A percentile compares a stretch with the other conserved stretches of the same genome.
Evolutionary conservation across 2,888 invertebrate species (phyloP).

Genomic region (Isotomurus palustris): DNA sequence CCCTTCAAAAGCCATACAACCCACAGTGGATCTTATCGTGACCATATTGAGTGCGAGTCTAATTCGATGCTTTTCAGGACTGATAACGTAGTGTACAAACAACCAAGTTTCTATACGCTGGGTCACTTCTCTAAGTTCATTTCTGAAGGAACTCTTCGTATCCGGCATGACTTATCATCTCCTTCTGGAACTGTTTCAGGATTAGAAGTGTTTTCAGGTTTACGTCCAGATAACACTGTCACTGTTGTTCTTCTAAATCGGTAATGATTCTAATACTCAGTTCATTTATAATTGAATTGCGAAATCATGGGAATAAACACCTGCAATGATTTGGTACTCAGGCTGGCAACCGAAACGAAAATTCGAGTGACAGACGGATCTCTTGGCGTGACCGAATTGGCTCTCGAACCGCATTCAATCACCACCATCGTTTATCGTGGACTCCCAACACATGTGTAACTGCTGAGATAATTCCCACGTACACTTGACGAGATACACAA

Average conservation of each 20-base stretch:
- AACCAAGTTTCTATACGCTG: slow-evolving; percentile 57
- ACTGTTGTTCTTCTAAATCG: slow-evolving; percentile 26
- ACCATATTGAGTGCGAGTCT: not conserved
- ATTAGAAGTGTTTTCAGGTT: slow-evolving; percentile 22
- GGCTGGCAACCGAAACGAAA: not conserved
- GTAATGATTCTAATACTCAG: slow-evolving; percentile 22
- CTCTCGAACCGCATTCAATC: too few species aligned
- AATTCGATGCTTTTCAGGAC: too few species aligned
- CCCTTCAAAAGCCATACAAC: not conserved
- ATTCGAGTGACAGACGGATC: too few species aligned
- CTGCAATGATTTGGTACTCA: not conserved
- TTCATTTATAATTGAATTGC: not conserved
- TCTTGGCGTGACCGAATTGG: too few species aligned
- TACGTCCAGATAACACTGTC: slow-evolving; percentile 28
- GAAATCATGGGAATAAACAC: slow-evolving; percentile 11
- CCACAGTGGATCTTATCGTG: not conserved
- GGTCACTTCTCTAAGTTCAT: slow-evolving; percentile 54
- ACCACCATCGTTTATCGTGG: too few species aligned
- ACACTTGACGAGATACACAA: too few species aligned
- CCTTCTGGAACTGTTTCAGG: too few species aligned
- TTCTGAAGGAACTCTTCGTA: slow-evolving; percentile 41
- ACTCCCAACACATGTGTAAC: too few species aligned
- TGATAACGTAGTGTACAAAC: slow-evolving; percentile 52
- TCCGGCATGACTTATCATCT: slow-evolving; percentile 7
- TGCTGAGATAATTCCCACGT: too few species aligned